phyloP scores from a whole-genome alignment of 2,797 vertebrate genomes.

The Crenuchus spilurus region DNA sequence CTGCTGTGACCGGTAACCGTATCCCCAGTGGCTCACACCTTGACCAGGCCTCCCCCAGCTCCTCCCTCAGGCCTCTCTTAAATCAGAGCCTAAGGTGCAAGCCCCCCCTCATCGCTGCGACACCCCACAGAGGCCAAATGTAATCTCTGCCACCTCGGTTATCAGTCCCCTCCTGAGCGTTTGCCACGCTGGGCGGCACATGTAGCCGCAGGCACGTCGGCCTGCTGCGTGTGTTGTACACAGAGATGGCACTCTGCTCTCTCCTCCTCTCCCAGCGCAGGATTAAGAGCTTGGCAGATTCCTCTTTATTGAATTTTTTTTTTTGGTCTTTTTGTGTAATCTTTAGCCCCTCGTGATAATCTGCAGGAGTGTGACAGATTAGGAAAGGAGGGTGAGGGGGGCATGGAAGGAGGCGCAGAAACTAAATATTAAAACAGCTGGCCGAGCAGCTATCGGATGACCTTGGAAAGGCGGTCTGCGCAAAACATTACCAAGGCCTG shows the following conservation, averaged over 20 bases:
- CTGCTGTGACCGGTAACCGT: constrained; percentile 41
- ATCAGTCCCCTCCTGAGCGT: constrained; percentile 37
- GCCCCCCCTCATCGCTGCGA: constrained; percentile 19
- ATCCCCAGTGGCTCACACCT: constrained; percentile 14
- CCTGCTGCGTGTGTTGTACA: constrained; percentile 7
- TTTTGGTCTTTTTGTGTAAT: constrained; percentile 66
- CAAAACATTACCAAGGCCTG: constrained; percentile 77
- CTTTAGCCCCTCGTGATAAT: constrained; percentile 70
- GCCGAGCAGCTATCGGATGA: constrained; percentile 70
- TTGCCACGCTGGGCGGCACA: constrained; percentile 27
- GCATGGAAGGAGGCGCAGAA: constrained; percentile 58
- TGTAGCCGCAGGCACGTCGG: constrained; percentile 30
- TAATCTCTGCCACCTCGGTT: constrained; percentile 44
- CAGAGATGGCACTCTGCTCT: constrained; percentile 36
- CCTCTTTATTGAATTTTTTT: constrained; percentile 60
- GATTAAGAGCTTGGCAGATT: constrained; percentile 67
- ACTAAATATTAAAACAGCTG: constrained; percentile 83
- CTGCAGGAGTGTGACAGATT: constrained; percentile 68
- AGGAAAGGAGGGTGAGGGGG: constrained; percentile 17
- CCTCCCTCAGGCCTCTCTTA: constrained; percentile 41
- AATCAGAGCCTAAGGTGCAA: constrained; percentile 26
- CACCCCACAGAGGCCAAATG: constrained; percentile 37
- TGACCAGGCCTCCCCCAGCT: constrained; percentile 1
- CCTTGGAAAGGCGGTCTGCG: constrained; percentile 76
- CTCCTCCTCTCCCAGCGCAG: constrained; percentile 43